Conservation (phyloP, 2,113 vertebrate genomes). For the Tragulus kanchil region DNA sequence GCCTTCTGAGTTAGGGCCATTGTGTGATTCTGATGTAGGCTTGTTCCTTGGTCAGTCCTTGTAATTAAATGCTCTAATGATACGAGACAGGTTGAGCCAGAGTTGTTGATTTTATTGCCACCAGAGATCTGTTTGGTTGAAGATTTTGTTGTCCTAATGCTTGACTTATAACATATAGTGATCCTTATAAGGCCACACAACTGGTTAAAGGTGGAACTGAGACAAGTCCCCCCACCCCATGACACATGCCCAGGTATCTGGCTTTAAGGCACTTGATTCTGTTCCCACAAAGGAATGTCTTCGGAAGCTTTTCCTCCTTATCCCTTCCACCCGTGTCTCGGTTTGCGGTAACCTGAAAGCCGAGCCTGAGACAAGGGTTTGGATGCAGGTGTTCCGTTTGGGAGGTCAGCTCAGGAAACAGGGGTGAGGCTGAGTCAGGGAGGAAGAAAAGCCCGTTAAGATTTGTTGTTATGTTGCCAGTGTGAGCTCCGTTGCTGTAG, state of each 20-base stretch:
- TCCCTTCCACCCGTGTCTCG: background rate
- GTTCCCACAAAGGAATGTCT: background rate
- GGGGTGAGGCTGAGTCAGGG: too few species aligned
- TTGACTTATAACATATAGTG: background rate
- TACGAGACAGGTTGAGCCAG: background rate
- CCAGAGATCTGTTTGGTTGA: background rate
- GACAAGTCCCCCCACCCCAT: background rate
- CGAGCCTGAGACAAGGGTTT: background rate
- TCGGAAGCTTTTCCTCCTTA: background rate
- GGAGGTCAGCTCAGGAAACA: background rate
- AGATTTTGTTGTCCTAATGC: background rate
- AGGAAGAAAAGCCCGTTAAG: background rate
- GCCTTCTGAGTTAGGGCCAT: background rate
- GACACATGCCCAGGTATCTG: background rate
- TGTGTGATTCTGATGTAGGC: background rate
- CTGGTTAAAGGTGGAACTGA: background rate
- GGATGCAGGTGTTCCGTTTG: background rate
- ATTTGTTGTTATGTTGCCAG: background rate
- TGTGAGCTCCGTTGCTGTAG: background rate
- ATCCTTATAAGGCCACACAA: background rate
- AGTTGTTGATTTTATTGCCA: background rate
- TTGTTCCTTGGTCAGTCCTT: background rate
- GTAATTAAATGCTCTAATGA: background rate
- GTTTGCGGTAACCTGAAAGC: background rate
- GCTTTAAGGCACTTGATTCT: background rate